Base-by-base conservation (phyloP, 2,113 vertebrate genomes). In the Brachyhypopomus occidentalis region DNA sequence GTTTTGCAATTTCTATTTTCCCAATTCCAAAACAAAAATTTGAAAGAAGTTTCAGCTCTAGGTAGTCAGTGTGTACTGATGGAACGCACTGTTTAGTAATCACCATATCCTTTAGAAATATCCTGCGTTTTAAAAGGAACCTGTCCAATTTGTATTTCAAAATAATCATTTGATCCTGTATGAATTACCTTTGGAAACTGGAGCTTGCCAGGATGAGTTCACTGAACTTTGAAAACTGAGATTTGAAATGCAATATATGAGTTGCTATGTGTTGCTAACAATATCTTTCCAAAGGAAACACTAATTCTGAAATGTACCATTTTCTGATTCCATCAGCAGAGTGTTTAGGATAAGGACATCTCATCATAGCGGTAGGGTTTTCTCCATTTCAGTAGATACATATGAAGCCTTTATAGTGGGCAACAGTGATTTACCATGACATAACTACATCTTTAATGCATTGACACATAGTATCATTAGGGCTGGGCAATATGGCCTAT, bases 41-140 rank as follows among this genome's bases (percentile, higher is more conserved):
- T 80, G 81, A 41, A 73, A 52, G 80, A 75, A 84, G 66, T 70
- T 80, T 81, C 55, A 79, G 60, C 72, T 84, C 78, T 78, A 55
- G 85, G 70, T 87, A 55, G 75, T 87, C 23, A 78, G 83, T 84
- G 84, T 78, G 84, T 79, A 86, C 83, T 81, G 78, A 83, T 84
- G 82, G 75, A 87, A 88, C 79, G 83, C 77, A 83, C 56, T 77
- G 36, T 76, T 84, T 67, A 66, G 55, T 75, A 52, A 62, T 81
- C 72, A 77, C 45, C 19, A 22, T 69, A 63, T 56, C 25, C 7
- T 36, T 48, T 58, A 34, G 0, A 70, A 25, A 20, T n/a, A 34
- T 70, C 36, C 34, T 56, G 16, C 25, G 41, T 71, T 41, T 48
- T 20, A 45, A 59, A 48, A 11, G 3, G 19, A 48, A 62, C 6